Conservation (phyloP, 2,797 vertebrate genomes). For the Poecilia velifera region DNA sequence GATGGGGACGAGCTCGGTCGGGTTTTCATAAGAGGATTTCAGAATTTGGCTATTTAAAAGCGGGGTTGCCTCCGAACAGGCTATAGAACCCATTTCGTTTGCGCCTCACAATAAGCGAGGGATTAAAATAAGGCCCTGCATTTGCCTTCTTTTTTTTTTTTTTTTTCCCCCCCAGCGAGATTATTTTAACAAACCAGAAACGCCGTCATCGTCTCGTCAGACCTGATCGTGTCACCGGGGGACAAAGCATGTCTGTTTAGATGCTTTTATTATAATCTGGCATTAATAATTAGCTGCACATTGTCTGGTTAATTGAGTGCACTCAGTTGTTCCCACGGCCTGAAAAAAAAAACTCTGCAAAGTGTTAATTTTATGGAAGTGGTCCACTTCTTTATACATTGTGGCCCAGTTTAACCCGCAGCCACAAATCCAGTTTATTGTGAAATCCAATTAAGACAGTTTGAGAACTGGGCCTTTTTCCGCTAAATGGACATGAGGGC, state of each 20-base stretch:
- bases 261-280: conserved; percentile 57
- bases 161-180: conserved; percentile 36
- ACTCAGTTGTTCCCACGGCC: conserved; percentile 70
- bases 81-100: conserved; percentile 56
- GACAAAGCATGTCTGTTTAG: conserved; percentile 47
- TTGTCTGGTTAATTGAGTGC: conserved; percentile 67
- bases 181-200: conserved; percentile 63
- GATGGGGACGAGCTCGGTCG: conserved; percentile 39
- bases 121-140: conserved; percentile 64
- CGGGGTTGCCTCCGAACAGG: conserved; percentile 47
- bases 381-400: neutral
- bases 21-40: conserved; percentile 75
- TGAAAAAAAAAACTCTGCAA: conserved; percentile 20
- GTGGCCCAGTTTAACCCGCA: neutral
- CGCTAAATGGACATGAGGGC: conserved; percentile 5
- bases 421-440: neutral
- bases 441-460: conserved; percentile 10
- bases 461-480: conserved; percentile 1
- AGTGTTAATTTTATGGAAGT: conserved; percentile 13
- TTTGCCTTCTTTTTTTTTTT: conserved; percentile 18
- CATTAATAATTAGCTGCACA: conserved; percentile 62
- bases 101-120: conserved; percentile 59
- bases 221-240: conserved; percentile 43
- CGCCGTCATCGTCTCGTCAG: conserved; percentile 44
- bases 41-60: conserved; percentile 68